Conservation (phyloP, 1,140 invertebrate genomes). For the Orius laevigatus region DNA sequence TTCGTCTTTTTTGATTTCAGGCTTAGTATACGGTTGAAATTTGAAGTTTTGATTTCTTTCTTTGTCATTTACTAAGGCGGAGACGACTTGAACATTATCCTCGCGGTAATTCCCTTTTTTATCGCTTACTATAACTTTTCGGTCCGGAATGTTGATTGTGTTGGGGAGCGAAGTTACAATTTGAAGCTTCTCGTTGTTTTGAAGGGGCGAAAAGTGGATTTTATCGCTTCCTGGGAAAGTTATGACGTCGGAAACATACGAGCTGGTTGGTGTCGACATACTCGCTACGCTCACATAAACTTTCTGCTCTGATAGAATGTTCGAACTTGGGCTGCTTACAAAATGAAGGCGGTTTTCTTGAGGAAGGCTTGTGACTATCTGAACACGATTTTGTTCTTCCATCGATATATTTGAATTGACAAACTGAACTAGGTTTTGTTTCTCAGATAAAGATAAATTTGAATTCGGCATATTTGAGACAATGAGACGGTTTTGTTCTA, state of each 20-base stretch:
- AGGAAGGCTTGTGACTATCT: constrained; percentile 15
- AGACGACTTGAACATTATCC: constrained; percentile 10
- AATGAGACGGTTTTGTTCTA: constrained; percentile 16
- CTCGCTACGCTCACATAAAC: background rate
- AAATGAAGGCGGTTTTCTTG: constrained; percentile 15
- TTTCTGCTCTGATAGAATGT: constrained; percentile 10
- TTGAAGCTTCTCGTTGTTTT: constrained; percentile 9
- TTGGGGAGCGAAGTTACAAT: constrained; percentile 10
- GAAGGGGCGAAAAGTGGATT: constrained; percentile 11
- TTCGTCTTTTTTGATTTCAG: constrained; percentile 3
- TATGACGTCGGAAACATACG: background rate
- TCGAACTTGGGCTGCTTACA: constrained; percentile 12
- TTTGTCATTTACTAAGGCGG: constrained; percentile 8
- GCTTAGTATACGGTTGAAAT: constrained; percentile 3
- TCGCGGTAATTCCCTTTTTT: constrained; percentile 1
- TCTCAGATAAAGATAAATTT: constrained; percentile 14
- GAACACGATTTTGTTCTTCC: constrained; percentile 20
- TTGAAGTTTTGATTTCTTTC: background rate
- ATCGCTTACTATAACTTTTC: constrained; percentile 1
- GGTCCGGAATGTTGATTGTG: constrained; percentile 1
- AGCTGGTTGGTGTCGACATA: background rate
- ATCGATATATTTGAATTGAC: constrained; percentile 16
- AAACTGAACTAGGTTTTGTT: constrained; percentile 16
- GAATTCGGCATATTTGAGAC: constrained; percentile 14
- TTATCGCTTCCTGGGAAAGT: background rate